Conservation (phyloP, 2,113 vertebrate genomes). For the Apodemus sylvaticus region DNA sequence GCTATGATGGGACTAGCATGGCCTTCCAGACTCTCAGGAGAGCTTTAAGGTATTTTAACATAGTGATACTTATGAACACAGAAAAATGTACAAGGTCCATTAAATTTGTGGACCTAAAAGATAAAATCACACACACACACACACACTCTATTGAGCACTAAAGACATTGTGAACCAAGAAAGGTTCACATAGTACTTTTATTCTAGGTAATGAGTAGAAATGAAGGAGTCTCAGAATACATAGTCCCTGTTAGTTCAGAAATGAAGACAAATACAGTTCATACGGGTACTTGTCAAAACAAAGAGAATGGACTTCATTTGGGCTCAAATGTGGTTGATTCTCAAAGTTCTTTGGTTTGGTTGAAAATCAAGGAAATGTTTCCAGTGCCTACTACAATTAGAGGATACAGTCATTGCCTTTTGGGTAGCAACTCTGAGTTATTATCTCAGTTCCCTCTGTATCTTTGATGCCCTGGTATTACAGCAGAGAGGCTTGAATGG, state of each 20-base stretch:
- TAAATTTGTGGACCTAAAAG: background rate
- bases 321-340: background rate
- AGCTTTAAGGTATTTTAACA: background rate
- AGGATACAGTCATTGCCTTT: background rate
- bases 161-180: background rate
- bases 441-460: background rate
- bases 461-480: background rate
- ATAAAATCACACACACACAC: background rate
- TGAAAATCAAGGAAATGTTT: background rate
- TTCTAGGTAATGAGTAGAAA: background rate
- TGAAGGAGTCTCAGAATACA: background rate
- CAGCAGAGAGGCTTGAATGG: background rate
- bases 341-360: background rate
- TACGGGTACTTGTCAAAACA: background rate
- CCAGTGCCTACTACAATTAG: background rate
- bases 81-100: background rate
- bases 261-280: background rate
- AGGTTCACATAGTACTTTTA: background rate
- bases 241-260: background rate
- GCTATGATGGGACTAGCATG: fast-evolving
- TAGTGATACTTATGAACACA: background rate
- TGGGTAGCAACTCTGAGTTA: background rate
- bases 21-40: background rate
- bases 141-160: background rate
- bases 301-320: background rate